Evolutionary conservation across 2,113 vertebrate genomes (phyloP), one percentile per base, ranked within the genome.

Genomic region (Rissa tridactyla): DNA sequence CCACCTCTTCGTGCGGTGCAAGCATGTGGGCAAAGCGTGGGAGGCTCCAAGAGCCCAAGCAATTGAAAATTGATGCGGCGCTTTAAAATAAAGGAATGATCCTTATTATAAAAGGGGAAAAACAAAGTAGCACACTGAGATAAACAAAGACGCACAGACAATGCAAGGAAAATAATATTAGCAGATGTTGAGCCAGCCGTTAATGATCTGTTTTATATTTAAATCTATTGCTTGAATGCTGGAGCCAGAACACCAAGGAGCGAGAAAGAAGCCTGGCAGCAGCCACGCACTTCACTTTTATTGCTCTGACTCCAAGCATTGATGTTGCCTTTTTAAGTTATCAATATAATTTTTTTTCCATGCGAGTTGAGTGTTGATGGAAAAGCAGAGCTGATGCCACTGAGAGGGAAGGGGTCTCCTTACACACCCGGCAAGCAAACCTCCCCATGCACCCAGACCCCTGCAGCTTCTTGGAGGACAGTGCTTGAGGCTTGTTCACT

Each of bases 161-260:
- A 97, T 97, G 97, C 92, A 96, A 97, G 95, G 96, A 96, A 97
- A 96, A 97, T 97, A 97, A 95, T 97, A 97, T 97, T 97, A 97
- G 94, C 96, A 97, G 97, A 97, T 97, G 97, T 97, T 97, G 95
- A 96, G 92, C 95, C 96, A 97, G 96, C 96, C 96, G 77, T 95
- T 97, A 97, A 96, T 95, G 91, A 96, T 97, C 92, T 97, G 95
- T 94, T 97, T 97, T 97, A 96, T 97, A 97, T 97, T 97, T 97
- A 96, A 97, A 97, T 97, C 96, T 95, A 94, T 92, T n/a, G 92
- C 89, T 95, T 95, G 92, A 94, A 93, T 89, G 83, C 79, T 88
- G 90, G 71, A 95, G 93, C 95, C 94, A 94, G 95, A 97, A 92
- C 95, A 96, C 96, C 93, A 97, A 97, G 95, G 87, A 97, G 93